Evolutionary conservation across 1,140 invertebrate species (phyloP).

Genomic region (Temnothorax curvispinosus): DNA sequence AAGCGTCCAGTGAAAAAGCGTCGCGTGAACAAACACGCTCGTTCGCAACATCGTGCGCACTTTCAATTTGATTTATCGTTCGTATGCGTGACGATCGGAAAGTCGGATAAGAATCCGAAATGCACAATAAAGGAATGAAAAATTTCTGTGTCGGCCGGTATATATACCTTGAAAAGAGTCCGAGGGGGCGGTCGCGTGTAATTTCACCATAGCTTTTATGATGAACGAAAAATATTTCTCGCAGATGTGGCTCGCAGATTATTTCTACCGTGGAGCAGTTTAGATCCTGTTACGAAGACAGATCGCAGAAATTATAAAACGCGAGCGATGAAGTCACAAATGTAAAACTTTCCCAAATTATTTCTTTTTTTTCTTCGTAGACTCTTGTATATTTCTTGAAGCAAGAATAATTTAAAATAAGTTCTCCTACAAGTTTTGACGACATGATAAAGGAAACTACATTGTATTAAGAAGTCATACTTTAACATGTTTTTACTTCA

Average conservation of each 20-base stretch:
- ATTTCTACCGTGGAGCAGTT: constrained; percentile 16
- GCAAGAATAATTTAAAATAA: background rate
- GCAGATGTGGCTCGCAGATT: background rate
- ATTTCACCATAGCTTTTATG: background rate
- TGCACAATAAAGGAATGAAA: constrained; percentile 37
- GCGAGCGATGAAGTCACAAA: background rate
- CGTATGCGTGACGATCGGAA: constrained; percentile 42
- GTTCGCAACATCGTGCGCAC: constrained; percentile 19
- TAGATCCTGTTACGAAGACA: background rate
- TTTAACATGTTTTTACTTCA: background rate
- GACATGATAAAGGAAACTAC: background rate
- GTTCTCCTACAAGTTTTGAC: background rate
- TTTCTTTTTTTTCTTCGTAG: background rate
- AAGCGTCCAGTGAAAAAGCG: background rate
- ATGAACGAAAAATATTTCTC: constrained; percentile 11
- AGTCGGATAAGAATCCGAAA: constrained; percentile 41
- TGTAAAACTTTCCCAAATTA: background rate
- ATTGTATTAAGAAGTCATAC: background rate
- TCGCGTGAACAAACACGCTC: constrained; percentile 29
- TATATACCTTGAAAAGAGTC: background rate
- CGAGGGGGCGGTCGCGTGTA: constrained; percentile 6
- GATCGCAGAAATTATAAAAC: constrained; percentile 22
- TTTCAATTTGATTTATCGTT: constrained; percentile 59
- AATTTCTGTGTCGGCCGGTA: background rate
- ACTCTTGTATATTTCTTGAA: background rate